phyloP scores from a whole-genome alignment of 2,888 invertebrate genomes.

The Rhaphigaster nebulosa region DNA sequence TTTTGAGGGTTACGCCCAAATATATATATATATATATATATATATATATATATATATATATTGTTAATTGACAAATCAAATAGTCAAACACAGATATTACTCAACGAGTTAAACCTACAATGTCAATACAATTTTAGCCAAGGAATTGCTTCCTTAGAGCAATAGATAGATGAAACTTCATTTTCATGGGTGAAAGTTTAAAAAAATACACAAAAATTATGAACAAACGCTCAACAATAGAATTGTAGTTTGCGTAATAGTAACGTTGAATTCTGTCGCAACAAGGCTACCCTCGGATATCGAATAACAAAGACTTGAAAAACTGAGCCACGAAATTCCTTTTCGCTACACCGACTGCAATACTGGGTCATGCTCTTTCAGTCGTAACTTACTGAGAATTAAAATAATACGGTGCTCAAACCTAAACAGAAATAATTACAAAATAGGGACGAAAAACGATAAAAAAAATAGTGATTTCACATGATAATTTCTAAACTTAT shows the following conservation, averaged over 20 bases:
- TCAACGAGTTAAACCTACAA: no score
- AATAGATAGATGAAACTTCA: background rate
- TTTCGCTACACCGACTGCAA: background rate
- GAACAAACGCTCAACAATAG: slow-evolving; percentile 14
- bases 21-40: no score
- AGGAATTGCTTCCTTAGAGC: no score
- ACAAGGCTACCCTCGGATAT: background rate
- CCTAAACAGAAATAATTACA: background rate
- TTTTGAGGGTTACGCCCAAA: no score
- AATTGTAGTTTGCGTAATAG: slow-evolving; percentile 15
- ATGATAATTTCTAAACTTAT: background rate
- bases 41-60: no score
- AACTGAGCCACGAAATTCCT: slow-evolving; percentile 42
- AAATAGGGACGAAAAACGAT: background rate
- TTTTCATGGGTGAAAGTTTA: slow-evolving; percentile 4
- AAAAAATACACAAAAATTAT: slow-evolving; percentile 7
- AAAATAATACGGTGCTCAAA: background rate
- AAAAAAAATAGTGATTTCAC: no score
- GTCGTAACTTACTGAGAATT: slow-evolving; percentile 18
- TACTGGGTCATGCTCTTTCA: slow-evolving; percentile 42
- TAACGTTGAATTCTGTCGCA: background rate
- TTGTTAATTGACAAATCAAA: no score
- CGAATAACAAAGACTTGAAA: slow-evolving; percentile 20
- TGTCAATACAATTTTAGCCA: no score
- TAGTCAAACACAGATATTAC: no score